Evolutionary conservation across 2,113 vertebrate genomes (phyloP), one percentile per base, ranked within the genome.

Genomic region (Mustelus asterias): DNA sequence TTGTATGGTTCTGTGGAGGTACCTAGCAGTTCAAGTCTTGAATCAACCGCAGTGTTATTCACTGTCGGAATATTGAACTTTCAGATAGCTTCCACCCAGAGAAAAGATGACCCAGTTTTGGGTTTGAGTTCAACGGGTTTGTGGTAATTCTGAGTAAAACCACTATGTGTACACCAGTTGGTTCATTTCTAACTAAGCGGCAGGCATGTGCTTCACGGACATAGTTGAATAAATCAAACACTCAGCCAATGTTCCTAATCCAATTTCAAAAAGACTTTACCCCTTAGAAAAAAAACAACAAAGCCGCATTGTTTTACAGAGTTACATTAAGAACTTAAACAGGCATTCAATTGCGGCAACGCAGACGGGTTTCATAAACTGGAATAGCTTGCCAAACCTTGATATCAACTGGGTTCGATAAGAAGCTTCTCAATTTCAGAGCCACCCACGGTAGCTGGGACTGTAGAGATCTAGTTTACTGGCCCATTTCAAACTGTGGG

Each of bases 241-340:
- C 94, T 54, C 72, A 72, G 69, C 67, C 94, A 95, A 76, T 72
- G 93, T 95, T 54, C 69, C 44, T 95, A 95, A 72, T 95, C 69
- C 37, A 72, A 24, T 95, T 70, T 95, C 7, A 65, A 54, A 76
- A 54, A 54, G 65, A 72, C 24, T 76, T 95, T 95, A 72, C 65
- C 69, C 94, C 54, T 22, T 72, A 26, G 44, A 72, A 95, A 72
- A 72, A 18, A 4, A 54, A 54, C 48, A 67, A 72, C 41, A 95
- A 95, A 76, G 44, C 26, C 41, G 54, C 69, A 54, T 54, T 95
- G 65, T 95, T 44, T 48, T 72, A 29, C 69, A 95, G 26, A 72
- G 44, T 76, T 72, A 44, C 94, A 72, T 95, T 44, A 76, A 37
- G 65, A 95, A 24, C 33, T 69, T 95, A 95, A 95, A 95, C 37